Evolutionary conservation across 2,888 invertebrate species (phyloP), one percentile per base, ranked within the genome.

Genomic region (Glyphotaelius pellucidus): DNA sequence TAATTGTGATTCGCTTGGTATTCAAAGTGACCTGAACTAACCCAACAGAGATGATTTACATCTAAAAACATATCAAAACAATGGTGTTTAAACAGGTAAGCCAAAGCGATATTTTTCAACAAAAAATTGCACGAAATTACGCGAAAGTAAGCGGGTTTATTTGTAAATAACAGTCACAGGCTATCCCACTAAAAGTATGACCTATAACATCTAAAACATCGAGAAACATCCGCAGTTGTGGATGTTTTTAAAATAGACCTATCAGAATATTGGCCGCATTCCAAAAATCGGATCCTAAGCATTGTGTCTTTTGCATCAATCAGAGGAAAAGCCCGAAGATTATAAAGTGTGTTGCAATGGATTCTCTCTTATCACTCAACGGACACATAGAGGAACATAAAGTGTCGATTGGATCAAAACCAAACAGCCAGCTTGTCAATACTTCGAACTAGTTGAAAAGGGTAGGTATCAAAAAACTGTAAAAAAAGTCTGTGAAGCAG

Each of bases 301-400:
- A 91, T 89, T 89, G 88, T 89, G 91, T 89, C 91, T 89, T 85
- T 35, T 80, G 88, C 88, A 91, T 91, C 91, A 91, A 91, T 91
- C 91, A 91, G 79, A 38, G 80, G 35, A 80, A 79, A 89, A 35
- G 11, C 25, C 35, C 38, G 32, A 19, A 80, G 35, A 89, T 88
- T 31, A 12, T 80, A 79, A 89, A 89, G 79, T 35, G 35, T 79
- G 89, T 89, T 89, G 89, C 80, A 89, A 80, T 31, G 30, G 52
- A 42, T 31, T 52, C 30, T 87, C 52, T 87, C 32, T 12, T 19
- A 87, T 52, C 87, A 87, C 87, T 67, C 87, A 67, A 31, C 15
- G 30, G 31, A 52, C 31, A 86, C 25, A 47, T n/a, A 32, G 67
- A 25, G n/a, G 1, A 84, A 84, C 25, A 38, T 25, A 85, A 38